Evolutionary conservation across 2,797 vertebrate genomes (phyloP), one percentile per base, ranked within the genome.

Genomic region (Anguilla pacifica): DNA sequence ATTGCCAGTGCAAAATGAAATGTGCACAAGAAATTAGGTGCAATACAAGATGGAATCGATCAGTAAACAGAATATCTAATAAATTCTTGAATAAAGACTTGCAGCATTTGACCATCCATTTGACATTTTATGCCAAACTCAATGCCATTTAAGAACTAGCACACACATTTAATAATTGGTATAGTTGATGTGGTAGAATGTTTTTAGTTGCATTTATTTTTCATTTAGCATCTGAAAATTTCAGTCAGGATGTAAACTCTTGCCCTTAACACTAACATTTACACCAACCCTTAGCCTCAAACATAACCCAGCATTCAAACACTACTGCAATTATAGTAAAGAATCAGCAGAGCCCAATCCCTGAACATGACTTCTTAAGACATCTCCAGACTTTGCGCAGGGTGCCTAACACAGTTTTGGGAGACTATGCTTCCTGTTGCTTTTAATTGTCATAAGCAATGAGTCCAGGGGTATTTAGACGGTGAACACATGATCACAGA

Each of bases 401-500:
- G 46, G 53, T 57, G 83, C 2, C 5, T 17, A 31, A 53, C 53
- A 59, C 53, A 59, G 83, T 13, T 35, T 28, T 2, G 55, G n/a
- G n/a, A 83, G 53, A 39, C 28, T 17, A 19, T 39, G 53, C 57
- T 55, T 15, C 19, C 22, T 59, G 53, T 59, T 55, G 55, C 83
- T 2, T 84, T 84, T 61, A 59, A 84, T 39, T 59, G 55, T 59
- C 49, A 35, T 84, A 31, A 35, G 49, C 57, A 84, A 84, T 31
- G 13, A 84, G 83, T 35, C 11, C 22, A 84, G 53, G 53, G 49
- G 25, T 9, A 59, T 10, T 15, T 31, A 13, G 83, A 84, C 28
- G 17, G 28, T 28, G 7, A 13, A 55, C 53, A 11, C 55, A 10
- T 28, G 55, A 31, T 57, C 22, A 28, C 15, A 28, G 28, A 84